Conservation (phyloP, 2,888 invertebrate genomes). For the Troides aeacus region DNA sequence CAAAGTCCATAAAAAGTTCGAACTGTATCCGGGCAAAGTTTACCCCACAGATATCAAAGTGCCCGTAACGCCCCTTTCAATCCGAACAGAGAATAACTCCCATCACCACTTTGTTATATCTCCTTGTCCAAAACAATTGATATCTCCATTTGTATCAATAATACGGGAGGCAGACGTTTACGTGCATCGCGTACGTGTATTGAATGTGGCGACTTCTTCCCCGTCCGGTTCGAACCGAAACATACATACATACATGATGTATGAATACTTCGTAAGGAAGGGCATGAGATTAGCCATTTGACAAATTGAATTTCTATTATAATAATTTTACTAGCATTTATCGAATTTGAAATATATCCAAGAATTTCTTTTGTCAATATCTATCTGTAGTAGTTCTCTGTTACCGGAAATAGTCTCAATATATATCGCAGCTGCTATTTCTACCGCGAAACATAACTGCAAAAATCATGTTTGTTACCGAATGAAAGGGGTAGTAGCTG, state of each 20-base stretch:
- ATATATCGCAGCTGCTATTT: too few relatives aligned
- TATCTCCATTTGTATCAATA: constrained; percentile 80
- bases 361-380: too few relatives aligned
- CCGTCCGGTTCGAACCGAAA: constrained; percentile 43
- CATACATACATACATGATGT: constrained; percentile 42
- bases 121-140: constrained; percentile 77
- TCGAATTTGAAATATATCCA: neutral
- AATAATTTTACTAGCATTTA: neutral
- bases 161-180: constrained; percentile 73
- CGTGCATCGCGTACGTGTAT: constrained; percentile 72
- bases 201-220: constrained; percentile 58
- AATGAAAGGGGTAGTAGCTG: too few relatives aligned
- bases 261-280: constrained; percentile 45
- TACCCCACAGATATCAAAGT: constrained; percentile 51
- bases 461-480: too few relatives aligned
- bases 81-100: constrained; percentile 59
- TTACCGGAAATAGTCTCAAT: too few relatives aligned
- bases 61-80: constrained; percentile 54
- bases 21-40: constrained; percentile 49
- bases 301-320: constrained; percentile 3
- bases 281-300: constrained; percentile 3
- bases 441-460: too few relatives aligned
- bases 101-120: constrained; percentile 67
- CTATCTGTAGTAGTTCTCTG: too few relatives aligned
- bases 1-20: constrained; percentile 56